Evolutionary conservation across 2,113 vertebrate genomes (phyloP).

Genomic region (Mystacornis crossleyi): DNA sequence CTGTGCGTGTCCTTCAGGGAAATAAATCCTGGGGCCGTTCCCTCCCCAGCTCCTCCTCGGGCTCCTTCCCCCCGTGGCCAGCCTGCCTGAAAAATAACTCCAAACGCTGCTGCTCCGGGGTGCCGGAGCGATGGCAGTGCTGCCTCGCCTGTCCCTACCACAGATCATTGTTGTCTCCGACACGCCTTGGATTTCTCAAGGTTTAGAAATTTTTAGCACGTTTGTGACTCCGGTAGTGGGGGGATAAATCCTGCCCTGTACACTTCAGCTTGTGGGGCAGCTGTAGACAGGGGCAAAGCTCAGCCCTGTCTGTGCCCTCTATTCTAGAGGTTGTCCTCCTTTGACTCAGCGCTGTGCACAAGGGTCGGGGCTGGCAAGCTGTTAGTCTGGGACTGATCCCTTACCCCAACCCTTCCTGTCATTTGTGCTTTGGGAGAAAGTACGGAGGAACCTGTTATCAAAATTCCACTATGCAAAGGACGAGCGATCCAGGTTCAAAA

Average conservation of each 20-base stretch:
- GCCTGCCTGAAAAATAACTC: neutral
- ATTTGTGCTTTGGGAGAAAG: neutral
- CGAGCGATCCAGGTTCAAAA: neutral
- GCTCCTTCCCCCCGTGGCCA: neutral
- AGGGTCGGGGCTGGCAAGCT: neutral
- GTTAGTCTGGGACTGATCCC: neutral
- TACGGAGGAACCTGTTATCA: neutral
- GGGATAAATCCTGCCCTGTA: neutral
- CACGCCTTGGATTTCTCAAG: neutral
- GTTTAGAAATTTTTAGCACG: neutral
- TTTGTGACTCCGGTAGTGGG: neutral
- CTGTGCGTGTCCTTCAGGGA: neutral
- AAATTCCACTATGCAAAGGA: neutral
- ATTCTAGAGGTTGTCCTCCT: neutral
- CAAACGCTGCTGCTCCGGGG: accelerated
- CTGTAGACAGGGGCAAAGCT: neutral
- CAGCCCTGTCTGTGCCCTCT: neutral
- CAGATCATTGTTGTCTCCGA: neutral
- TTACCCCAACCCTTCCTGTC: neutral
- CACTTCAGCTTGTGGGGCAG: neutral
- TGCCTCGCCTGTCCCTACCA: neutral
- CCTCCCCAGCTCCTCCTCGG: neutral
- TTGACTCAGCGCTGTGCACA: neutral
- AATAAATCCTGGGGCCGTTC: no score
- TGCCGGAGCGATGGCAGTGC: neutral